Conservation (phyloP, 1,140 invertebrate genomes). For the Drosophila persimilis region DNA sequence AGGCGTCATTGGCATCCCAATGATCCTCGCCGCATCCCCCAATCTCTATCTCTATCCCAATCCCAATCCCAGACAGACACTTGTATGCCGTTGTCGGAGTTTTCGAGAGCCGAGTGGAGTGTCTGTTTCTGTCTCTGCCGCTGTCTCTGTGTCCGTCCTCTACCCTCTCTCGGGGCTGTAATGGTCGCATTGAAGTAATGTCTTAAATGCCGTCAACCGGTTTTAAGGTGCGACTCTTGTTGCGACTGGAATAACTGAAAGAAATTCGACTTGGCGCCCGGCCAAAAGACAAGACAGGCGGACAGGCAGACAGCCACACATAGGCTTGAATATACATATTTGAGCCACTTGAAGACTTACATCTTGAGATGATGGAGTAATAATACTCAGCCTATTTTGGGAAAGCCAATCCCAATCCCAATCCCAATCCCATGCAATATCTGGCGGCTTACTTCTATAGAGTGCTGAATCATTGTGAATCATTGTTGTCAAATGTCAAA, state of each 20-base stretch:
- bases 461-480: slow-evolving; percentile 58
- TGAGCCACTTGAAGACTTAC: slow-evolving; percentile 53
- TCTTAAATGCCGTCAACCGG: slow-evolving; percentile 66
- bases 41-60: slow-evolving; percentile 13
- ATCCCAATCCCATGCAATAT: slow-evolving; percentile 26
- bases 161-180: slow-evolving; percentile 4
- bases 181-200: slow-evolving; percentile 34
- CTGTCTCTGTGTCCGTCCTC: too few relatives aligned
- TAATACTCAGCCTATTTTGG: slow-evolving; percentile 38
- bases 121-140: background rate
- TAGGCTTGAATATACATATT: slow-evolving; percentile 8
- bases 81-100: slow-evolving; percentile 52
- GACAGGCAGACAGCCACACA: slow-evolving; percentile 10
- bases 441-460: slow-evolving; percentile 39
- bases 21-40: background rate
- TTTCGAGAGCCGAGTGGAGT: slow-evolving; percentile 40
- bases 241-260: slow-evolving; percentile 45
- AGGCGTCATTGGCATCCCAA: slow-evolving; percentile 33
- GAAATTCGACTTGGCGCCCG: slow-evolving; percentile 40
- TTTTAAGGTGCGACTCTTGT: slow-evolving; percentile 68
- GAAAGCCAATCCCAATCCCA: slow-evolving; percentile 55
- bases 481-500: slow-evolving; percentile 56
- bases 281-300: slow-evolving; percentile 16
- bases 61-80: slow-evolving; percentile 43
- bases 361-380: slow-evolving; percentile 54